A percentile compares a stretch with the other conserved stretches of the same genome.
Conservation (phyloP, 2,797 vertebrate species). For the Gobio occitaniae region DNA sequence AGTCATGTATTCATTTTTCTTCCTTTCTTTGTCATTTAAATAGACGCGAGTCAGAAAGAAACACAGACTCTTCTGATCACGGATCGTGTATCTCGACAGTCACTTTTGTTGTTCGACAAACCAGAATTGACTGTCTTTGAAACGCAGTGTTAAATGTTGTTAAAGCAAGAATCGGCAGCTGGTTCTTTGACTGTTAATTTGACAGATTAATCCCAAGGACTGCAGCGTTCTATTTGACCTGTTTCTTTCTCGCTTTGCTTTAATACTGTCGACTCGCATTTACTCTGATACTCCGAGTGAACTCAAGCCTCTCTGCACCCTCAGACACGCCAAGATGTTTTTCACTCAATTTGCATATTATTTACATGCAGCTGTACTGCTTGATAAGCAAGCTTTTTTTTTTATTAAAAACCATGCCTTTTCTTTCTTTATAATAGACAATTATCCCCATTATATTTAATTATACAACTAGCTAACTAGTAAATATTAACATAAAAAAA, state of each 20-base stretch:
- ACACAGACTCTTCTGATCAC: slow-evolving; percentile 10
- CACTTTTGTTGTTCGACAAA: slow-evolving; percentile 11
- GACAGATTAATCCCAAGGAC: slow-evolving; percentile 51
- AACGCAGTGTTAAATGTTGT: slow-evolving; percentile 11
- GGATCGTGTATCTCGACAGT: not conserved
- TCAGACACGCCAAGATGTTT: not conserved
- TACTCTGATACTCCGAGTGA: slow-evolving; percentile 37
- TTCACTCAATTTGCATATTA: not conserved
- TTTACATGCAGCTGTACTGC: not conserved
- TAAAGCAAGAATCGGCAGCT: slow-evolving; percentile 36
- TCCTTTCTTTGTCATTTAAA: not conserved
- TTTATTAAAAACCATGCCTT: not conserved
- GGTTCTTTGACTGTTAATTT: slow-evolving; percentile 31
- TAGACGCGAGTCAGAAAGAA: not conserved
- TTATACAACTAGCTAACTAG: not conserved
- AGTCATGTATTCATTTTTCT: slow-evolving; percentile 2
- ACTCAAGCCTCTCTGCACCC: slow-evolving; percentile 5
- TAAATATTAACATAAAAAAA: not conserved
- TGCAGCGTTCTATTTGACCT: slow-evolving; percentile 35
- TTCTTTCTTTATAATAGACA: not conserved
- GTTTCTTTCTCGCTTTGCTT: slow-evolving; percentile 41
- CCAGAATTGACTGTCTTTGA: slow-evolving; percentile 14
- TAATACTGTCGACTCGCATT: slow-evolving; percentile 55
- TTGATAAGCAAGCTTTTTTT: not conserved
- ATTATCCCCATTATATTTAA: not conserved